Evolutionary conservation across 2,797 vertebrate genomes (phyloP), one percentile per base, ranked within the genome.

Genomic region (Hemitrygon akajei): DNA sequence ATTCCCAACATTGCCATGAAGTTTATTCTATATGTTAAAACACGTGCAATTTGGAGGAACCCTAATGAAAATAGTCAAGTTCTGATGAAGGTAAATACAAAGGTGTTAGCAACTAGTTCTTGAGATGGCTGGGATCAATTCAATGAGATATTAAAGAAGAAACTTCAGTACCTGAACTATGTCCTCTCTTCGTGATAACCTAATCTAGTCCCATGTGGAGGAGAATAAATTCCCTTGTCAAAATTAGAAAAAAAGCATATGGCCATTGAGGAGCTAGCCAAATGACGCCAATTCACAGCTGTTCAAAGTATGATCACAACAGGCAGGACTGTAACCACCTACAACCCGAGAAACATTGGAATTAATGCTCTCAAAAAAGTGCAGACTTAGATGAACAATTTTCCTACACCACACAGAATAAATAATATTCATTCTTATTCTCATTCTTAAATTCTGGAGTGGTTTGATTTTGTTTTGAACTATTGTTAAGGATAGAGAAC

Each of bases 211-310:
- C 63, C 86, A 60, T 63, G n/a, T 18, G 63, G 60, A 22, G 18
- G 34, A 66, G 86, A 89, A 89, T 37, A 89, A 69, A 89, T 37
- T 7, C 86, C 63, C 60, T 69, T 89, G 86, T 69, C 86, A 89
- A 20, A 89, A 18, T 60, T 86, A 86, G 56, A 86, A 86, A 86
- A 86, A 86, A 56, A 10, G 16, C 82, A 86, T 3, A 7, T 37
- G 86, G n/a, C 2, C 86, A 69, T 63, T 25, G 30, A 69, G 86
- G 89, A n/a, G 18, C 60, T n/a, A 69, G 86, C n/a, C 86, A 89
- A 89, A 89, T 89, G 86, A 89, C 63, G 86, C 47, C 86, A 69
- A 37, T 89, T 66, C 60, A 89, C 86, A 89, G 86, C 60, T 89
- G 86, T n/a, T 89, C n/a, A 20, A 25, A 66, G 66, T 34, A 89